Base-by-base conservation (phyloP, 1,140 invertebrate species). In the Anoplolepis gracilipes region DNA sequence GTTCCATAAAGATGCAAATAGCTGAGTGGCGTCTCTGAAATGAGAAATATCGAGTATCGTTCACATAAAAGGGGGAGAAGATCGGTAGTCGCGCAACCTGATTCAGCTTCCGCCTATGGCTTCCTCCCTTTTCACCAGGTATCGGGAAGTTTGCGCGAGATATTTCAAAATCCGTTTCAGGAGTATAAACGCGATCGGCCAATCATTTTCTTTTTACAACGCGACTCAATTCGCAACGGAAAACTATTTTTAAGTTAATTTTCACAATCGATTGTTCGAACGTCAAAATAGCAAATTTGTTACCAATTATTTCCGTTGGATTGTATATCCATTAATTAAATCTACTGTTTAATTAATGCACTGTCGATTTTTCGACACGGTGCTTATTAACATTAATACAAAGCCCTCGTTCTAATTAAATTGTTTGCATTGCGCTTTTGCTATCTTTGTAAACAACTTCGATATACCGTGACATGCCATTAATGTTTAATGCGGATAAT, bases 1-100 rank as follows among this genome's bases (percentile, higher is more conserved):
- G 53, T 13, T 61, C 75, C 85, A 90, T 90, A 90, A 90, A 90
- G 85, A 90, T 90, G 88, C 88, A 90, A 90, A 90, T 87, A 70
- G 62, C 67, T 85, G 87, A 89, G 88, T 87, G 78, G 64, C 87
- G 65, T 84, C 77, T 79, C 77, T 75, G 53, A 87, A 89, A 89
- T 79, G 88, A 87, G 85, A 90, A 89, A 81, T 87, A 89, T 89
- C 88, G 87, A 84, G 87, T 85, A 76, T 46, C 75, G 73, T 87
- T 77, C 73, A 65, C 22, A 49, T 28, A 57, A 61, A 49, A 49
- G 3, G n/a, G 76, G n/a, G n/a, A 46, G 57, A 59, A 57, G 36
- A 87, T 88, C 79, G n/a, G 59, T 88, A 78, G 76, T 59, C 42
- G 59, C 10, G 36, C 33, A 16, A 49, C 46, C 46, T 16, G 79